Evolutionary conservation across 1,140 invertebrate genomes (phyloP).

Genomic region (Cydia amplana): DNA sequence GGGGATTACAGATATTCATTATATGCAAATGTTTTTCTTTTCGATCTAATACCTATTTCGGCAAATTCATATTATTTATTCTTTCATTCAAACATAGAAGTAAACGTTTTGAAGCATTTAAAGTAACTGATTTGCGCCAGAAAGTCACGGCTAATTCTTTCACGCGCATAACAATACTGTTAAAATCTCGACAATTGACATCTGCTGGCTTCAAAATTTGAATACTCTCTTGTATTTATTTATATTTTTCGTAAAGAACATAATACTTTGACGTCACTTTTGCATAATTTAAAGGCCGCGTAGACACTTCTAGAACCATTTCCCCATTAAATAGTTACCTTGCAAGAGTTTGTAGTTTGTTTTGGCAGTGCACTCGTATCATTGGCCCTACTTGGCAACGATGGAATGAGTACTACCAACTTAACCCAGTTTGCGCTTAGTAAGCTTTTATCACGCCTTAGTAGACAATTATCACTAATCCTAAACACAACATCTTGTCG

Average conservation of each 20-base stretch:
- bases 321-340: slow-evolving; percentile 29
- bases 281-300: slow-evolving; percentile 27
- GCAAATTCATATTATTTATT: neutral
- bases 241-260: slow-evolving; percentile 29
- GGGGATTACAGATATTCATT: neutral
- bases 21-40: no score
- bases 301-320: slow-evolving; percentile 27
- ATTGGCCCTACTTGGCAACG: slow-evolving; percentile 27
- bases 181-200: slow-evolving; percentile 27
- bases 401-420: slow-evolving; percentile 4
- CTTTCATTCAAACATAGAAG: neutral
- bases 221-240: slow-evolving; percentile 31
- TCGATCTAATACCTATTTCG: neutral
- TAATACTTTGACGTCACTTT: slow-evolving; percentile 27
- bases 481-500: slow-evolving; percentile 20
- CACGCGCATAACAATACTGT: slow-evolving; percentile 19
- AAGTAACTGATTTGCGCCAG: slow-evolving; percentile 16
- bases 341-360: slow-evolving; percentile 27
- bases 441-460: slow-evolving; percentile 23
- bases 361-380: slow-evolving; percentile 21
- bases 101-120: neutral
- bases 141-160: slow-evolving; percentile 24
- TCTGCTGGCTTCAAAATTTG: neutral
- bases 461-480: slow-evolving; percentile 25
- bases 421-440: slow-evolving; percentile 26